Conservation (phyloP, 2,113 vertebrate genomes). For the Nothobranchius kuhntae region DNA sequence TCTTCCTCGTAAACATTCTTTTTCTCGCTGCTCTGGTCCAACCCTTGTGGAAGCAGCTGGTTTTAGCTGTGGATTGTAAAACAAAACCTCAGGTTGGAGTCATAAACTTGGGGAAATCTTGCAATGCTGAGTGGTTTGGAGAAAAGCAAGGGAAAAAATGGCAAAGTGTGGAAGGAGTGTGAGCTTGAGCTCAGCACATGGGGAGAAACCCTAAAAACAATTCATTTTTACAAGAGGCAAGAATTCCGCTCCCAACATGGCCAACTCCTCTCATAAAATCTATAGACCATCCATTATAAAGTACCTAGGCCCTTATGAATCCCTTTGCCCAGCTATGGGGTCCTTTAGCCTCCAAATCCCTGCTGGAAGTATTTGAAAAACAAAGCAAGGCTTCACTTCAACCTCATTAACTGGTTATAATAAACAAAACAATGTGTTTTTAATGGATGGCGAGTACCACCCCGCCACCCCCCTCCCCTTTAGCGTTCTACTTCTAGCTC, state of each 20-base stretch:
- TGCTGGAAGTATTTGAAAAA: conserved; percentile 72
- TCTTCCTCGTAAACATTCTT: not conserved
- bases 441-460: conserved; percentile 59
- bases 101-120: not conserved
- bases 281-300: conserved; percentile 70
- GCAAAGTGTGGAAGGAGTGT: conserved; percentile 26
- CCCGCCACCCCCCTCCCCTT: conserved; percentile 13
- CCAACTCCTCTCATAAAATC: conserved; percentile 71
- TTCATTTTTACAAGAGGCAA: conserved; percentile 66
- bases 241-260: conserved; percentile 62
- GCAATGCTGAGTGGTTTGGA: conserved; percentile 26
- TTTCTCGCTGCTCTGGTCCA: conserved; percentile 7
- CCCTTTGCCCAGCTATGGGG: conserved; percentile 48
- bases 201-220: conserved; percentile 61
- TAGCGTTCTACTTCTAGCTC: conserved; percentile 31
- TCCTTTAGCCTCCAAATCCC: conserved; percentile 55
- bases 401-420: conserved; percentile 76
- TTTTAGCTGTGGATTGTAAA: conserved; percentile 28
- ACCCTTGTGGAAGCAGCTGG: conserved; percentile 10
- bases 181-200: conserved; percentile 53
- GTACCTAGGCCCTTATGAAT: conserved; percentile 55
- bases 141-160: conserved; percentile 16
- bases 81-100: conserved; percentile 19
- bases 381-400: conserved; percentile 67
- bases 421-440: conserved; percentile 77